Evolutionary conservation across 1,140 invertebrate species (phyloP), one percentile per base, ranked within the genome.

Genomic region (Drosophila orosa): DNA sequence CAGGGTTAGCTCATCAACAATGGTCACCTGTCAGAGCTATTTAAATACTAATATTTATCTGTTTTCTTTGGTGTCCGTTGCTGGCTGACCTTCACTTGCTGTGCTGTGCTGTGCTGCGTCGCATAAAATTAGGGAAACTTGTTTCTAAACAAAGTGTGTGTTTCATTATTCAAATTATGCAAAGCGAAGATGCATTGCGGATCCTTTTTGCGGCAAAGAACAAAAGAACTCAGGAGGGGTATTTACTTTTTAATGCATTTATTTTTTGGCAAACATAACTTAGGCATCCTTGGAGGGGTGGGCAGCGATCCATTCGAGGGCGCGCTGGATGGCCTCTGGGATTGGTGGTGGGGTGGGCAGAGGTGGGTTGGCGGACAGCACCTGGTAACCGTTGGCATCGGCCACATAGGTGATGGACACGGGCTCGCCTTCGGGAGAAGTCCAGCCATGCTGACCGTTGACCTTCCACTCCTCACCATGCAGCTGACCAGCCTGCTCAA

Each of bases 371-470:
- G 86, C 80, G n/a, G 94, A 92, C 9, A 78, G 0, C 13, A 86
- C 75, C 44, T 95, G 95, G 94, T 96, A 97, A 44, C 97, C 97
- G 68, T 95, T 95, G 79, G 96, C 96, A 68, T 94, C 93, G 31
- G 92, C 92, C 0, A 92, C 83, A 69, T 94, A 94, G 13, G 39
- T 0, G 8, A 90, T 13, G 17, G 24, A 6, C 7, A 92, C 60
- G 0, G n/a, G 0, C 45, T 62, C 58, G 27, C 95, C 95, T 55
- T 96, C 95, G 15, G 96, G 96, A 45, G 96, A 95, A 2, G 93
- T 95, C 92, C 96, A 96, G 3, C 93, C 93, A 86, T 96, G 96
- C 1, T 93, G 93, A 5, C 97, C 97, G 27, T 95, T 93, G 78
- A 97, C 96, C 0, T 94, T 94, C 69, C 96, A 94, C 24, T 94